Conservation (phyloP, 2,113 vertebrate genomes). For the Grus americana region DNA sequence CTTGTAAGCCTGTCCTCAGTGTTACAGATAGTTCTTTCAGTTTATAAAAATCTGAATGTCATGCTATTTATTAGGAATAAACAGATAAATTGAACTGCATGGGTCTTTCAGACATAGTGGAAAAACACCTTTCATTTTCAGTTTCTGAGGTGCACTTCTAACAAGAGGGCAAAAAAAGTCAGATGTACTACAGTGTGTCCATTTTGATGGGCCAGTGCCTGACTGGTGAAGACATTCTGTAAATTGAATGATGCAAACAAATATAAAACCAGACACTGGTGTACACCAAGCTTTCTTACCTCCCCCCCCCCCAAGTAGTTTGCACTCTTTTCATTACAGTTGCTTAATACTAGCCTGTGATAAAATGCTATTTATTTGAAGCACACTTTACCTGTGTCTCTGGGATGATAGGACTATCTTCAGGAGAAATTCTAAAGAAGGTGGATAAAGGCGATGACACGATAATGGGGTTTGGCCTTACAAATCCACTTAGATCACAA, state of each 20-base stretch:
- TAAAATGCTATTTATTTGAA: neutral
- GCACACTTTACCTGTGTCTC: conserved; percentile 90
- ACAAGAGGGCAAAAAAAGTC: neutral
- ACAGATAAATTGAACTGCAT: neutral
- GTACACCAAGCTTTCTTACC: no score
- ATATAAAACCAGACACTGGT: neutral
- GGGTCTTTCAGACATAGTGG: neutral
- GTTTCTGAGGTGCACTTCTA: neutral
- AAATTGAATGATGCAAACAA: neutral
- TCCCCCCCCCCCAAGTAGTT: neutral
- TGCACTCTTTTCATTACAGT: neutral
- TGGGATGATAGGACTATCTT: conserved; percentile 93
- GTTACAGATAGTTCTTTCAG: neutral
- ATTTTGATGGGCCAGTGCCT: neutral
- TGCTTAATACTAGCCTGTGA: neutral
- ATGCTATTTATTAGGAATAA: neutral
- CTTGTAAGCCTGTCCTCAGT: neutral
- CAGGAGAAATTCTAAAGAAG: conserved; percentile 90
- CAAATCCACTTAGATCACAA: conserved; percentile 92
- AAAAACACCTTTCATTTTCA: neutral
- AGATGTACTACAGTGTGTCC: neutral
- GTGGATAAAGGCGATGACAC: conserved; percentile 93
- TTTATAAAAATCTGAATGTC: neutral
- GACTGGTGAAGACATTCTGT: neutral
- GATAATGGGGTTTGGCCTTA: conserved; percentile 88